phyloP scores from a whole-genome alignment of 2,888 invertebrate species.

The Drosophila gaucha region DNA sequence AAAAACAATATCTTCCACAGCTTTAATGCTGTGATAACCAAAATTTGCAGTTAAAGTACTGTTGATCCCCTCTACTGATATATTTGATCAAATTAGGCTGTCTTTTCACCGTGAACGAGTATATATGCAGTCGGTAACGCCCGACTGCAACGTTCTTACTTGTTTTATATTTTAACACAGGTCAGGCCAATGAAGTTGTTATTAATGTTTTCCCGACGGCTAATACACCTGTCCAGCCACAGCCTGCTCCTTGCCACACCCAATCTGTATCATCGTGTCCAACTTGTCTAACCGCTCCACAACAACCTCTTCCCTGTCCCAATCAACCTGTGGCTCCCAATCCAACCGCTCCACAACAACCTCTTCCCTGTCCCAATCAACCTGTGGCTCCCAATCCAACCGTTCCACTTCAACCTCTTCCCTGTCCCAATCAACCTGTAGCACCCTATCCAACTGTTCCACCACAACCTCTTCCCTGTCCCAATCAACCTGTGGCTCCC shows the following conservation, averaged over 20 bases:
- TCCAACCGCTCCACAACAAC: slow-evolving; percentile 5
- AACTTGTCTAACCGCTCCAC: slow-evolving; percentile 5
- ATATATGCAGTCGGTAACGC: no score
- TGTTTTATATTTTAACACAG: no score
- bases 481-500: slow-evolving; percentile 6
- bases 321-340: slow-evolving; percentile 14
- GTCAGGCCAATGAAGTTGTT: no score
- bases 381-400: slow-evolving; percentile 8
- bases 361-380: slow-evolving; percentile 6
- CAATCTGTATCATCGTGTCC: slow-evolving; percentile 6
- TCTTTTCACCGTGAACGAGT: no score
- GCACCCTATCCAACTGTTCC: slow-evolving; percentile 1
- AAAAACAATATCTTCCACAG: no score
- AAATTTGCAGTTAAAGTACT: no score
- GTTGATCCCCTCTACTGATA: no score
- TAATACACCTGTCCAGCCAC: slow-evolving; percentile 5
- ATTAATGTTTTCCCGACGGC: background rate
- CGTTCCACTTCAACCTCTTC: background rate
- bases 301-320: slow-evolving; percentile 11
- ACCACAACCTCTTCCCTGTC: slow-evolving; percentile 9
- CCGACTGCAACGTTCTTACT: no score
- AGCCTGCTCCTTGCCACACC: slow-evolving; percentile 12
- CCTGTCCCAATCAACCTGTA: slow-evolving; percentile 4
- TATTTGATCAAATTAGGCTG: no score
- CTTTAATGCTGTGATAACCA: no score